Conservation (phyloP, 2,113 vertebrate genomes). For the Nibea albiflora region DNA sequence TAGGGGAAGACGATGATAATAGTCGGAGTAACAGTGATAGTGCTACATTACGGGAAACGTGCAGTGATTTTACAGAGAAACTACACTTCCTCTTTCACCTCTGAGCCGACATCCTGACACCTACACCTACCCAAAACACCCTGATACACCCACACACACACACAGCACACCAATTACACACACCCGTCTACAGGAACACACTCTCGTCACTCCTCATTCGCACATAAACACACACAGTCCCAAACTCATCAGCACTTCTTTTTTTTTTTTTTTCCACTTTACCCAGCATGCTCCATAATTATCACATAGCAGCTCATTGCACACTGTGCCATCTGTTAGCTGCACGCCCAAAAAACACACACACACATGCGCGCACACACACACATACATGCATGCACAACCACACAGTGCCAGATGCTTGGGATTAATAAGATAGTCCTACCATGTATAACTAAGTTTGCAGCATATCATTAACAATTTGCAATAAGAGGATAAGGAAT, state of each 20-base stretch:
- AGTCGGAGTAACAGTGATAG: constrained; percentile 9
- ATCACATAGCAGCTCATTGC: constrained; percentile 78
- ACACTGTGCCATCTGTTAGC: constrained; percentile 77
- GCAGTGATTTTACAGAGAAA: constrained; percentile 28
- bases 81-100: constrained; percentile 55
- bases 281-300: constrained; percentile 74
- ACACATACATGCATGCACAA: constrained; percentile 7
- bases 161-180: constrained; percentile 1
- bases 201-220: constrained; percentile 32
- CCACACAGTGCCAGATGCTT: constrained; percentile 58
- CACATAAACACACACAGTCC: constrained; percentile 46
- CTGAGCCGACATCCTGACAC: constrained; percentile 38
- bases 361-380: neutral
- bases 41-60: constrained; percentile 11
- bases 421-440: constrained; percentile 55
- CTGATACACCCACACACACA: constrained; percentile 4
- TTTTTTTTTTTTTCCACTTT: constrained; percentile 50
- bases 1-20: neutral
- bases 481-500: constrained; percentile 52
- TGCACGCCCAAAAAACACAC: neutral
- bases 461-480: constrained; percentile 67
- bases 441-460: constrained; percentile 64
- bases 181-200: constrained; percentile 8
- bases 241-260: constrained; percentile 69
- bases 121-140: constrained; percentile 29